Evolutionary conservation across 2,888 invertebrate genomes (phyloP).

Genomic region (Pocota personata): DNA sequence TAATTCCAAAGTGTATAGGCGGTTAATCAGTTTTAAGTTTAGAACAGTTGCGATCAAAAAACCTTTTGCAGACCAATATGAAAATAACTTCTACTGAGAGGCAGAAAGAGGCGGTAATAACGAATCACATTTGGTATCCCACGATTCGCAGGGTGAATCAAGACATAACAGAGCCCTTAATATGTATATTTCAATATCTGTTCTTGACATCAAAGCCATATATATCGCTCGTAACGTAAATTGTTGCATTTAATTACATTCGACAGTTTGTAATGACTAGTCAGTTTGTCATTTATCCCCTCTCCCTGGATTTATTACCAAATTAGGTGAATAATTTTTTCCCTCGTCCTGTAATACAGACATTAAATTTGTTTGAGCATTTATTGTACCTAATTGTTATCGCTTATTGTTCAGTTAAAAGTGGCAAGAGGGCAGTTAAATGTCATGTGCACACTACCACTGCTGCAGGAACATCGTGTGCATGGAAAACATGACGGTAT

Average conservation of each 20-base stretch:
- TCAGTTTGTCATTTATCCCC: not conserved
- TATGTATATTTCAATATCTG: not conserved
- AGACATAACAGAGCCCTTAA: not conserved
- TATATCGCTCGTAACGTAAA: not conserved
- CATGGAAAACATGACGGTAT: slow-evolving; percentile 5
- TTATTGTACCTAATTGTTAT: slow-evolving; percentile 71
- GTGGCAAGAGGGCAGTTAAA: slow-evolving; percentile 40
- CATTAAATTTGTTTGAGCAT: slow-evolving; percentile 59
- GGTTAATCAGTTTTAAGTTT: too few relatives aligned
- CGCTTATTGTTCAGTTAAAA: slow-evolving; percentile 45
- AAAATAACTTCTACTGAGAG: too few relatives aligned
- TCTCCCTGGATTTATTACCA: slow-evolving; percentile 17
- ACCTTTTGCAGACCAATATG: too few relatives aligned
- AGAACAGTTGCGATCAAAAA: too few relatives aligned
- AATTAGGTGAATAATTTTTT: slow-evolving; percentile 64
- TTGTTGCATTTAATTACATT: slow-evolving; percentile 43
- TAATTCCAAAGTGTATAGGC: too few relatives aligned
- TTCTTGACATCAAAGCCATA: not conserved
- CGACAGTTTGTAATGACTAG: slow-evolving; percentile 5
- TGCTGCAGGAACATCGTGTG: not conserved
- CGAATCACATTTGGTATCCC: not conserved
- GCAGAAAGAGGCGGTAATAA: too few relatives aligned
- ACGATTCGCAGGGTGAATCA: too few relatives aligned
- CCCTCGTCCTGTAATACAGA: slow-evolving; percentile 31
- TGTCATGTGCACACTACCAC: slow-evolving; percentile 43